Evolutionary conservation across 2,888 invertebrate genomes (phyloP).

Genomic region (Gryllus longicercus): DNA sequence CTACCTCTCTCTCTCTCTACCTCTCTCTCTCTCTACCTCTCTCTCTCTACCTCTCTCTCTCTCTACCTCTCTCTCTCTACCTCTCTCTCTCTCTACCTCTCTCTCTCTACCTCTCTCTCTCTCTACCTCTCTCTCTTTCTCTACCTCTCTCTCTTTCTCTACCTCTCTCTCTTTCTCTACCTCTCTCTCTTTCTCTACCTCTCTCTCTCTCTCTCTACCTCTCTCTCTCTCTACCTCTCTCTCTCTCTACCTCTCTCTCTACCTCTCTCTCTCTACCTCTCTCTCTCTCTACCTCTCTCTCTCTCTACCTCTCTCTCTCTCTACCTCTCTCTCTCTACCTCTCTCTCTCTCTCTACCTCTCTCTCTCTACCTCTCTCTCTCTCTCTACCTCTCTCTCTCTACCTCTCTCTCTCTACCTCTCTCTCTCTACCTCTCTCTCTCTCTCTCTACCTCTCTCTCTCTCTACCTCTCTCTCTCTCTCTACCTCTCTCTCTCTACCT

Average conservation of each 20-base stretch:
- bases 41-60: too few relatives aligned
- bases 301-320: background rate
- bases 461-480: background rate
- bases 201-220: background rate
- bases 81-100: background rate
- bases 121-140: background rate
- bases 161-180: background rate
- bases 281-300: background rate
- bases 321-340: background rate
- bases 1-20: background rate
- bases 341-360: background rate
- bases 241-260: background rate
- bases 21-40: background rate
- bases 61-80: background rate
- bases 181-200: background rate
- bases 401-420: background rate
- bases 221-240: background rate
- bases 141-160: background rate
- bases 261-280: conserved; percentile 4
- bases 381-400: background rate
- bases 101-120: background rate
- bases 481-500: background rate
- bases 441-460: background rate
- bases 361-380: background rate
- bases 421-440: background rate